Base-by-base conservation (phyloP, 2,888 invertebrate genomes). In the Rhogogaster chlorosoma region DNA sequence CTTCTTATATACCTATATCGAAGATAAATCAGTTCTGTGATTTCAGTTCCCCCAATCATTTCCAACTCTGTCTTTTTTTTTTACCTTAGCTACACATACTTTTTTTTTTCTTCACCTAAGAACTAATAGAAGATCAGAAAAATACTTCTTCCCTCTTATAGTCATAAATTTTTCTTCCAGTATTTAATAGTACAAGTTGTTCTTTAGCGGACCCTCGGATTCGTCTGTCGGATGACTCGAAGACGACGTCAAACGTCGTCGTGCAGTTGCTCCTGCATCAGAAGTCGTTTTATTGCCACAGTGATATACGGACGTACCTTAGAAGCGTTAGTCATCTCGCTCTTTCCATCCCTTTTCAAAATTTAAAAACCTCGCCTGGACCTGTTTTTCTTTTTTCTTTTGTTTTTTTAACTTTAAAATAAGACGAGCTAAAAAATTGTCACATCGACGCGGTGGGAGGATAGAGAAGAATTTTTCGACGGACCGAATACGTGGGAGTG, bases 211-310 rank as follows among this genome's bases (percentile, higher is more conserved):
- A 26, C 64, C 64, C 12, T 64, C 29, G 3, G 22, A 26, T 5
- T 7, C 12, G 22, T 64, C 12, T 22, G 64, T 64, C 64, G 12
- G 64, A 29, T 64, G 32, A n/a, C 10, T 32, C 5, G 1, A 67
- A 70, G 67, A 36, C 67, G 18, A 70, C 67, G 67, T 64, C 64
- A 36, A 36, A 18, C 67, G 29, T 57, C 12, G 57, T 57, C n/a
- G 57, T 12, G 57, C 18, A 57, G 57, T n/a, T 12, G 57, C 12
- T 49, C 18, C 18, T 49, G 18, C 49, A 49, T 15, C 49, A 49
- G 6, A 32, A 29, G 67, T 70, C 29, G 32, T 70, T 70, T 70
- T 70, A 70, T 70, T 70, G 67, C 67, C 67, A 57, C 22, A 18
- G 67, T 32, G 29, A 70, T 36, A 32, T 70, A 70, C 36, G 18